These are phyloP conservation scores for Drosophila formosana DNA, from an alignment of 2,888 invertebrate species.

Conservation along the genomic window DNA sequence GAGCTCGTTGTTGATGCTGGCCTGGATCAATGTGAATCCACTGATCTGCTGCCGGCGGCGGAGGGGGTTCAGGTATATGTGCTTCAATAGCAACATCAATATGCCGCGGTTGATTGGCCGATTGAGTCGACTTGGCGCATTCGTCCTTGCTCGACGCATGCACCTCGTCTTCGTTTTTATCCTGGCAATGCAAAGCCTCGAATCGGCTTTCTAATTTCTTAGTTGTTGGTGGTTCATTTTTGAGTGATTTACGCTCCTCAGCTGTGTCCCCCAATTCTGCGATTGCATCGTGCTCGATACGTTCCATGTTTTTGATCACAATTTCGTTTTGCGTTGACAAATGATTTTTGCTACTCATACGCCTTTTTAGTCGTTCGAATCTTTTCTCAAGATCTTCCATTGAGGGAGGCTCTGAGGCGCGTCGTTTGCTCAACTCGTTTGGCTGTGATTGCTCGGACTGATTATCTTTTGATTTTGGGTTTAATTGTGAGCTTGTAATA, in stretches of 20 bases:
- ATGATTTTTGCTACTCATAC: slow-evolving; percentile 65
- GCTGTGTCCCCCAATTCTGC: slow-evolving; percentile 39
- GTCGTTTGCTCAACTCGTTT: slow-evolving; percentile 51
- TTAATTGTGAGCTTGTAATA: not conserved
- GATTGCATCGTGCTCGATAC: slow-evolving; percentile 67
- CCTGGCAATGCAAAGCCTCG: slow-evolving; percentile 51
- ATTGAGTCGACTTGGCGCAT: slow-evolving; percentile 5
- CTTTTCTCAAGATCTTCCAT: slow-evolving; percentile 80
- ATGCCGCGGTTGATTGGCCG: slow-evolving; percentile 20
- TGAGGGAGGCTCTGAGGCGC: slow-evolving; percentile 77
- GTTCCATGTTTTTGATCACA: slow-evolving; percentile 60
- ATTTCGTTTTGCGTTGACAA: slow-evolving; percentile 52
- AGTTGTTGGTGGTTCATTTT: slow-evolving; percentile 59
- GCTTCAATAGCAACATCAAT: slow-evolving; percentile 68
- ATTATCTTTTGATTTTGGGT: not conserved
- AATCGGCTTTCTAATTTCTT: slow-evolving; percentile 73
- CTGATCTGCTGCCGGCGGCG: slow-evolving; percentile 52
- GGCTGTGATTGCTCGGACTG: slow-evolving; percentile 10
- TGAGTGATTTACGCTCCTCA: slow-evolving; percentile 17
- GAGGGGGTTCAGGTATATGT: slow-evolving; percentile 69
- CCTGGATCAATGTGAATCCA: slow-evolving; percentile 38
- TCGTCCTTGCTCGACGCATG: slow-evolving; percentile 3
- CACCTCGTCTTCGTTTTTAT: slow-evolving; percentile 55
- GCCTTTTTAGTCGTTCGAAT: slow-evolving; percentile 71
- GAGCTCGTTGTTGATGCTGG: slow-evolving; percentile 66